Conservation (phyloP, 2,888 invertebrate species). For the Drosophila prostipennis region DNA sequence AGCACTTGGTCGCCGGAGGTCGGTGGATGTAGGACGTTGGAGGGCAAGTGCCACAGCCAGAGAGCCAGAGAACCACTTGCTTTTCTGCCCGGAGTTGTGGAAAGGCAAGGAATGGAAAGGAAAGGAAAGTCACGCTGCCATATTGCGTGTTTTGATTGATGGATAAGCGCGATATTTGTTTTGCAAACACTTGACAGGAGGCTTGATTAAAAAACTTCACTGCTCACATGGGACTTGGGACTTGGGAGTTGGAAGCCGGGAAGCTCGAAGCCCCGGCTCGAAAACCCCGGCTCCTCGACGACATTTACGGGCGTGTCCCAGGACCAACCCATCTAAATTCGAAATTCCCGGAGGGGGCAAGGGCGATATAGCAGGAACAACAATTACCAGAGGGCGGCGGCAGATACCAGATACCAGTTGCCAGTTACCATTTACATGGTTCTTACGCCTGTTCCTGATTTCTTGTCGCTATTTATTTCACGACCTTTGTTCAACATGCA, state of each 20-base stretch:
- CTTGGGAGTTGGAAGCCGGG: not conserved
- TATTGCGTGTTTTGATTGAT: conserved; percentile 81
- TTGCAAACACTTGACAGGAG: conserved; percentile 82
- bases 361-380: conserved; percentile 42
- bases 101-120: conserved; percentile 17
- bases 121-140: conserved; percentile 57
- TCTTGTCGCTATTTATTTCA: conserved; percentile 74
- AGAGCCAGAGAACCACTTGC: conserved; percentile 63
- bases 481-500: conserved; percentile 81
- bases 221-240: conserved; percentile 82
- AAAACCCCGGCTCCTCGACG: conserved; percentile 42
- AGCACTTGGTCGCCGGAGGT: conserved; percentile 29
- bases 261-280: not conserved
- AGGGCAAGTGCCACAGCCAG: conserved; percentile 61
- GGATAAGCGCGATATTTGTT: conserved; percentile 79
- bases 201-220: conserved; percentile 84
- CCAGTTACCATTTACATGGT: conserved; percentile 66
- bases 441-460: conserved; percentile 66
- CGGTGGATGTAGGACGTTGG: not conserved
- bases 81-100: conserved; percentile 44
- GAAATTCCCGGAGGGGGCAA: conserved; percentile 8
- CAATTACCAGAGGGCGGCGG: conserved; percentile 67
- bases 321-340: conserved; percentile 4
- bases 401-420: conserved; percentile 41
- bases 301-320: conserved; percentile 72